phyloP scores from a whole-genome alignment of 2,797 vertebrate genomes.

The Lepilemur ruficaudatus region DNA sequence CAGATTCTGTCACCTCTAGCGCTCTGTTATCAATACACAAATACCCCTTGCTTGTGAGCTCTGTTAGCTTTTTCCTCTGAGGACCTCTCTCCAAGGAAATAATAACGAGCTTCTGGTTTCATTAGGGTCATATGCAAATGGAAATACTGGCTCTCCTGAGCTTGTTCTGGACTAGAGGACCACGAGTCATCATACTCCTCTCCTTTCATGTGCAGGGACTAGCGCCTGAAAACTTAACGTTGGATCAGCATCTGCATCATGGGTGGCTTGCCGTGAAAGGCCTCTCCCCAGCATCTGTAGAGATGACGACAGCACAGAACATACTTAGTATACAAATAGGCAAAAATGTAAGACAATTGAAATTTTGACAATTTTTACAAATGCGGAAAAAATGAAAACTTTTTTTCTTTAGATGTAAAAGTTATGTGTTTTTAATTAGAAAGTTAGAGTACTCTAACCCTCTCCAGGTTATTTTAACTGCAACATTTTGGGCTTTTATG shows the following conservation, averaged over 20 bases:
- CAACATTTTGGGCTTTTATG: neutral
- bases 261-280: neutral
- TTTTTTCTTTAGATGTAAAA: neutral
- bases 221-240: no score
- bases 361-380: neutral
- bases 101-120: neutral
- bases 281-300: no score
- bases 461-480: neutral
- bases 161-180: neutral
- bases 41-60: neutral
- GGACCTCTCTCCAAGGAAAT: neutral
- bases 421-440: neutral
- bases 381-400: neutral
- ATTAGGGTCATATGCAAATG: neutral
- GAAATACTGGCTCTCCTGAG: no score
- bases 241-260: neutral
- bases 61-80: neutral
- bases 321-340: neutral
- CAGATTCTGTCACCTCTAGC: neutral
- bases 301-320: neutral
- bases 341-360: neutral
- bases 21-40: neutral
- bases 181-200: fast-evolving
- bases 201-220: neutral
- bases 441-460: neutral